Percentiles rank a stretch among this genome's conserved stretches.
phyloP scores from a whole-genome alignment of 2,888 invertebrate genomes.

The Pandemis corylana region DNA sequence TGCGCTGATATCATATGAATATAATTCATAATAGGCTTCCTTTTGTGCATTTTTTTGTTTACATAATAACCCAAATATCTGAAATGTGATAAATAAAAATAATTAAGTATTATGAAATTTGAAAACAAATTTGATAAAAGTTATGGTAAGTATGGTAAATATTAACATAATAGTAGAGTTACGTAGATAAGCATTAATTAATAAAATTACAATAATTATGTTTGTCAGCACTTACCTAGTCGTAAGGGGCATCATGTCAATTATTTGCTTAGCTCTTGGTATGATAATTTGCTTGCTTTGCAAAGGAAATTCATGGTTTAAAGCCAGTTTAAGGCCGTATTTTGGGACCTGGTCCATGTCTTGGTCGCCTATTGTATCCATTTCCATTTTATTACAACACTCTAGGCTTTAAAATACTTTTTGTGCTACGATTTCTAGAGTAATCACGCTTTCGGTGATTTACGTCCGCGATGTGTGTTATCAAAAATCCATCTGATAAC shows the following conservation, averaged over 20 bases:
- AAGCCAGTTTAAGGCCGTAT: slow-evolving; percentile 89
- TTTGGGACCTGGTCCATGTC: slow-evolving; percentile 80
- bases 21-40: slow-evolving; percentile 92
- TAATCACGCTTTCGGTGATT: neutral
- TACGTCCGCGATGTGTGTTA: neutral
- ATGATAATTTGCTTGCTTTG: slow-evolving; percentile 88
- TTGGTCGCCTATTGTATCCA: slow-evolving; percentile 49
- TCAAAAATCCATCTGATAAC: slow-evolving; percentile 15
- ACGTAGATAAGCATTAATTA: no score
- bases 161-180: no score
- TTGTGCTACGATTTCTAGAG: neutral
- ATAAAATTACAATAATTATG: neutral
- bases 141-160: neutral
- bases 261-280: slow-evolving; percentile 88
- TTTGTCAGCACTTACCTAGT: slow-evolving; percentile 84
- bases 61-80: slow-evolving; percentile 91
- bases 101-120: neutral
- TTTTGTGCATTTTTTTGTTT: slow-evolving; percentile 86
- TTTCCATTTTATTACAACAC: slow-evolving; percentile 34
- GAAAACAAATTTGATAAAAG: neutral
- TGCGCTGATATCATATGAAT: slow-evolving; percentile 88
- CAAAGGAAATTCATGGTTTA: slow-evolving; percentile 91
- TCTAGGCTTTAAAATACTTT: slow-evolving; percentile 8
- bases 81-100: slow-evolving; percentile 69
- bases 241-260: slow-evolving; percentile 88